Conservation (phyloP, 1,140 invertebrate species). For the Drosophila rufa region DNA sequence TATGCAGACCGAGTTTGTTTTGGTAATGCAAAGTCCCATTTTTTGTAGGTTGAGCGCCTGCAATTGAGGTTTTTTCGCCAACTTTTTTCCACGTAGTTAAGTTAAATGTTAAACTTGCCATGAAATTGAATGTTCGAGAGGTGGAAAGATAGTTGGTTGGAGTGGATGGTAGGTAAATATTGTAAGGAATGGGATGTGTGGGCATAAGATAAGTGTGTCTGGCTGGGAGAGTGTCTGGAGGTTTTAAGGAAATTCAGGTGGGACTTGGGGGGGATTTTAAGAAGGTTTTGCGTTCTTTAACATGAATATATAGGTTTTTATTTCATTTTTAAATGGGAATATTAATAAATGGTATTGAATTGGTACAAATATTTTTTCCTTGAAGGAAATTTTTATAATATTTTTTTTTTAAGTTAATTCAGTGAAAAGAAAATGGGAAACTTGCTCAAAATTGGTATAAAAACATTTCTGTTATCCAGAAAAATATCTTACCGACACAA, state of each 20-base stretch:
- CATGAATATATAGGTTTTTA: background rate
- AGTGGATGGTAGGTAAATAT: conserved; percentile 27
- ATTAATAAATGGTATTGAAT: background rate
- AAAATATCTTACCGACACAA: background rate
- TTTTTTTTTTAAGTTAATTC: no score
- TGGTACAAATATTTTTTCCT: background rate
- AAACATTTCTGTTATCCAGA: background rate
- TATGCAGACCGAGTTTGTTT: conserved; percentile 48
- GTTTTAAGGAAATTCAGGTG: background rate
- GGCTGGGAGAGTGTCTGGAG: conserved; percentile 13
- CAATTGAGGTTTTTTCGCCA: conserved; percentile 68
- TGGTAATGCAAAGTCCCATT: conserved; percentile 42
- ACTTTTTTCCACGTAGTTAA: conserved; percentile 38
- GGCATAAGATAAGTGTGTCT: conserved; percentile 30
- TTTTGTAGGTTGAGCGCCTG: conserved; percentile 47
- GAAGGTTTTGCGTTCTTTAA: background rate
- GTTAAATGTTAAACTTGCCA: conserved; percentile 72
- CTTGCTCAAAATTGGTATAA: no score
- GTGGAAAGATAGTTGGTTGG: conserved; percentile 51
- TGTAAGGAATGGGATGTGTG: background rate
- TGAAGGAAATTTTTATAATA: no score
- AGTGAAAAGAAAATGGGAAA: no score
- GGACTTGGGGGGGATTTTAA: background rate
- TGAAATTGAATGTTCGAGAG: conserved; percentile 70
- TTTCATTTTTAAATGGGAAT: background rate